Percentiles rank a stretch among this genome's conserved stretches.
Conservation (phyloP, 1,140 invertebrate species). For the Drosophila parvula region DNA sequence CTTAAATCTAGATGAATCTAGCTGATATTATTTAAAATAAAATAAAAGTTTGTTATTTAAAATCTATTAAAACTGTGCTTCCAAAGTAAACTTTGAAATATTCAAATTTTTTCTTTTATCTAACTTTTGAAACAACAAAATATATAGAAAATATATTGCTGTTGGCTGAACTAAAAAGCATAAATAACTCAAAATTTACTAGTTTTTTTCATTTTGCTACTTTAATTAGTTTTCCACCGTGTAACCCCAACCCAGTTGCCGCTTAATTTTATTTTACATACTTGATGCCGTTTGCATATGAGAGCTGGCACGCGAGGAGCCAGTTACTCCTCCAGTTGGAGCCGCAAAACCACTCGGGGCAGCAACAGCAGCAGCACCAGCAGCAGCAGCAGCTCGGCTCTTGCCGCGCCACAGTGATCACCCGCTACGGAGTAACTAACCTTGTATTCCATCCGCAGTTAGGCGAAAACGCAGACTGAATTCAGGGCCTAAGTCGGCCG, state of each 20-base stretch:
- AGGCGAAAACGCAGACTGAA: not conserved
- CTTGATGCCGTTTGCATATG: conserved; percentile 67
- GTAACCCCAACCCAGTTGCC: conserved; percentile 17
- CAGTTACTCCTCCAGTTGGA: conserved; percentile 47
- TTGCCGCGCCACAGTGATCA: conserved; percentile 2
- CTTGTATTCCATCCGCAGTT: not conserved
- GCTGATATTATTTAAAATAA: too few relatives aligned
- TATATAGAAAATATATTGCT: too few relatives aligned
- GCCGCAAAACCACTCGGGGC: conserved; percentile 43
- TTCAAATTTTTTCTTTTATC: too few relatives aligned
- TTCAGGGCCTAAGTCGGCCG: conserved; percentile 3
- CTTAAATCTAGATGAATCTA: too few relatives aligned
- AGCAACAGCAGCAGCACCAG: conserved; percentile 29
- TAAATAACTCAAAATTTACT: too few relatives aligned
- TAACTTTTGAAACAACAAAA: too few relatives aligned
- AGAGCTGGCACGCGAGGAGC: conserved; percentile 44
- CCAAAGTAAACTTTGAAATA: too few relatives aligned
- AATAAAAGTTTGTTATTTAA: too few relatives aligned
- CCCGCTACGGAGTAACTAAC: conserved; percentile 1
- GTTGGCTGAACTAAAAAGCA: too few relatives aligned
- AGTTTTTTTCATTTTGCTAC: too few relatives aligned
- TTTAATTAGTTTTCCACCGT: not conserved
- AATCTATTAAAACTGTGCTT: too few relatives aligned
- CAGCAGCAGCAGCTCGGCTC: conserved; percentile 2
- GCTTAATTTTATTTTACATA: conserved; percentile 56